Base-by-base conservation (phyloP, 2,113 vertebrate species). In the Polypterus bichir region DNA sequence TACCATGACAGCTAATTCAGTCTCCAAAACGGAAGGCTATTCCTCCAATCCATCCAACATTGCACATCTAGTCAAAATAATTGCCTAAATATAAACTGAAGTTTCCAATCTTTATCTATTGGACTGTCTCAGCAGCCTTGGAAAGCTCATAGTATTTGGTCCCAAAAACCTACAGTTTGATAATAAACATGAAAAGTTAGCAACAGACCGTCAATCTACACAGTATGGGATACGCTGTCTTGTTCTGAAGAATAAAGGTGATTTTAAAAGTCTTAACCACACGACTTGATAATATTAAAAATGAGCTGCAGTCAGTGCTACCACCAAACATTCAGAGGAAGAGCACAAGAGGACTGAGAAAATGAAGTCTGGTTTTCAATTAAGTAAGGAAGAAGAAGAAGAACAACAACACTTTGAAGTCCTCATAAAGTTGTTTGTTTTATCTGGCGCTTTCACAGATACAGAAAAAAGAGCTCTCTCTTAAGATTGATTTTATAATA, bases 61-160 rank as follows among this genome's bases (percentile, higher is more conserved):
- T n/a, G n/a, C n/a, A n/a, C n/a, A n/a, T n/a, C n/a, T 79, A 54
- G 73, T 77, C 4, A n/a, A 72, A 58, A 76, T 77, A 74, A 79
- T 77, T 54, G 69, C 74, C 7, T 66, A 51, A 10, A 74, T 73
- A 44, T 77, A 77, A 60, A 72, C 68, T 0, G 56, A 75, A 11
- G 57, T 80, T 47, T 80, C 70, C 5, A 60, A 44, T 27, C 70
- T 65, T 47, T 68, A 77, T 57, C 63, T 79, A 47, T 76, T 74
- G 69, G 72, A 77, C 8, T 53, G 51, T 1, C 9, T 78, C 49
- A 69, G 72, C 64, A 73, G 62, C 48, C 63, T 79, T 27, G 68
- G 73, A 3, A 65, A 45, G n/a, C 60, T 75, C 10, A 73, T 79
- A 6, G 44, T 9, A 59, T 51, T 77, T 68, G 71, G 73, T 49